Conservation (phyloP, 2,113 vertebrate species). For the Rhea pennata region DNA sequence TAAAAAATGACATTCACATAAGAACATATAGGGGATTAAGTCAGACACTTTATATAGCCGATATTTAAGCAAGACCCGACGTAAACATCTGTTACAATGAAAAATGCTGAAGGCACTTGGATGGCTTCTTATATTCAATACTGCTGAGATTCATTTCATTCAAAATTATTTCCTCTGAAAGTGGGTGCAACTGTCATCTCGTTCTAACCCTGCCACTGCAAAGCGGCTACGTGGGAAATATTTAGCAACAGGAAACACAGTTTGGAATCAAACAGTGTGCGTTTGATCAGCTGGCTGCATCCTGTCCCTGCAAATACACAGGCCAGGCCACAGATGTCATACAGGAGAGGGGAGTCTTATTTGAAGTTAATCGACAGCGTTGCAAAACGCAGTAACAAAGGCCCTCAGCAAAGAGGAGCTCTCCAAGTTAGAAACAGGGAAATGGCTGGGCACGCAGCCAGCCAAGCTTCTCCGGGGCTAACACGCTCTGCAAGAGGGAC, state of each 20-base stretch:
- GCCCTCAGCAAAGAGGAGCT: not conserved
- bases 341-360: not conserved
- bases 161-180: not conserved
- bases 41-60: not conserved
- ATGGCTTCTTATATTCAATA: not conserved
- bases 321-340: accelerated
- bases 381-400: not conserved
- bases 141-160: not conserved
- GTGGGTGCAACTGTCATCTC: not conserved
- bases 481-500: not conserved
- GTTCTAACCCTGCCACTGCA: not conserved
- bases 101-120: not conserved
- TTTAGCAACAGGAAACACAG: not conserved
- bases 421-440: not conserved
- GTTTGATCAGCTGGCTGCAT: not conserved
- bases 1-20: not conserved
- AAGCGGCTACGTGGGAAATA: not conserved
- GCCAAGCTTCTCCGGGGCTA: not conserved
- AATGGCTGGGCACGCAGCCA: not conserved
- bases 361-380: not conserved
- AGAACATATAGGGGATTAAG: constrained; percentile 4
- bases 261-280: not conserved
- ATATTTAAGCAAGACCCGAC: not conserved
- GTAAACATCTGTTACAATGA: not conserved
- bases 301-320: not conserved